phyloP scores from a whole-genome alignment of 1,140 invertebrate species.

The Hycleus phaleratus region DNA sequence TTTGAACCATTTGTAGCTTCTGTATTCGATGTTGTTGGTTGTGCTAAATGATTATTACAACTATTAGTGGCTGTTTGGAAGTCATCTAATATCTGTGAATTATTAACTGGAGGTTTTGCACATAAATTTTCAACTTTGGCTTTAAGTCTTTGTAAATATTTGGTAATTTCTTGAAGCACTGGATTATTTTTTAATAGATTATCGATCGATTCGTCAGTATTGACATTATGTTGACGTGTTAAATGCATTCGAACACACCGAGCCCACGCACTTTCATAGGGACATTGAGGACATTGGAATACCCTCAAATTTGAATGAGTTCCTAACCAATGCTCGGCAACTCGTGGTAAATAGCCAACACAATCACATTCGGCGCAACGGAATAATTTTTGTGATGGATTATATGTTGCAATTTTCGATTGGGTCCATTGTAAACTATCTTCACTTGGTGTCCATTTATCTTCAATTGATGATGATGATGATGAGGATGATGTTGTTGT shows the following conservation, averaged over 20 bases:
- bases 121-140: conserved; percentile 48
- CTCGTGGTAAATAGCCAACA: conserved; percentile 66
- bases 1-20: conserved; percentile 29
- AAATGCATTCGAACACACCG: conserved; percentile 66
- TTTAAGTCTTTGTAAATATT: conserved; percentile 60
- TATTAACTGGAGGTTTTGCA: conserved; percentile 23
- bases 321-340: conserved; percentile 78
- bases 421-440: conserved; percentile 60
- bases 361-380: conserved; percentile 70
- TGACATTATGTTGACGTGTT: conserved; percentile 57
- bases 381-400: conserved; percentile 63
- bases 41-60: conserved; percentile 8
- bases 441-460: conserved; percentile 61
- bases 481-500: no score
- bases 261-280: conserved; percentile 67
- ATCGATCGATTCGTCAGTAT: conserved; percentile 51
- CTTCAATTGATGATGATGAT: conserved; percentile 42
- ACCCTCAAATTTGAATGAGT: conserved; percentile 67
- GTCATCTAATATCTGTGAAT: conserved; percentile 7
- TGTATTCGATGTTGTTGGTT: conserved; percentile 26
- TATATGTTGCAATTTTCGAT: conserved; percentile 64
- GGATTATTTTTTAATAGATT: conserved; percentile 59
- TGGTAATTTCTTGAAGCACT: conserved; percentile 65
- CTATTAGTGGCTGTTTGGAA: conserved; percentile 11
- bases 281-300: conserved; percentile 64